A percentile compares a stretch with the other conserved stretches of the same genome.
These are phyloP conservation scores for Anguilla pacifica DNA, from an alignment of 2,797 vertebrate genomes.

Conservation along the genomic window DNA sequence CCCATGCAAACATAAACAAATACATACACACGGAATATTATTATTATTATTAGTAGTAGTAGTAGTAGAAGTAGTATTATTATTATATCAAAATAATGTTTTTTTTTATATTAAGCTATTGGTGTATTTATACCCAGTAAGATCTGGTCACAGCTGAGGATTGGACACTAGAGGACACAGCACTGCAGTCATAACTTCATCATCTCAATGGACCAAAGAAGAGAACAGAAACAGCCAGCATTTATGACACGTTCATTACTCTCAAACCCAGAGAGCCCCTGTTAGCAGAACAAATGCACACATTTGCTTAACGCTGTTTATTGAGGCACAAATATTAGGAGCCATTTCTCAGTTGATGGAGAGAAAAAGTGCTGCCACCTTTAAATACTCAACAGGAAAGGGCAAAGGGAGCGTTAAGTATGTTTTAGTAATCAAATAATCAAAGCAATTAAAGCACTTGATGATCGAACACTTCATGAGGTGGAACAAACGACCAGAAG, in stretches of 20 bases:
- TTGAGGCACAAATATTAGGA: background rate
- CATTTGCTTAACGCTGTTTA: conserved; percentile 15
- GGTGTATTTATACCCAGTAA: background rate
- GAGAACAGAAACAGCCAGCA: background rate
- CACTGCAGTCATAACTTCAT: background rate
- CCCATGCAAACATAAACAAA: too few relatives aligned
- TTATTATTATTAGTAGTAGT: too few relatives aligned
- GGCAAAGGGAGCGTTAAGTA: conserved; percentile 34
- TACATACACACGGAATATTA: too few relatives aligned
- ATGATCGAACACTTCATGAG: conserved; percentile 36
- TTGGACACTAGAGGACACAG: background rate
- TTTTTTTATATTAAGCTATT: too few relatives aligned
- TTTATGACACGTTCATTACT: background rate
- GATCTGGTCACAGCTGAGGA: background rate
- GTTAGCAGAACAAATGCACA: background rate
- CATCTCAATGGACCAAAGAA: background rate
- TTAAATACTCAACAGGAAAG: background rate
- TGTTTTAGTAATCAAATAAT: conserved; percentile 44
- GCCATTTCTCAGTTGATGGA: conserved; percentile 2
- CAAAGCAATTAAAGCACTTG: conserved; percentile 42
- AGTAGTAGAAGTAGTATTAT: too few relatives aligned
- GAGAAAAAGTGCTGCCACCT: conserved; percentile 4
- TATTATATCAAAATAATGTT: too few relatives aligned
- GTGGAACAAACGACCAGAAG: conserved; percentile 38
- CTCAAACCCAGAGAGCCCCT: background rate